Evolutionary conservation across 1,140 invertebrate species (phyloP), one percentile per base, ranked within the genome.

Genomic region (Zaprionus camerounensis): DNA sequence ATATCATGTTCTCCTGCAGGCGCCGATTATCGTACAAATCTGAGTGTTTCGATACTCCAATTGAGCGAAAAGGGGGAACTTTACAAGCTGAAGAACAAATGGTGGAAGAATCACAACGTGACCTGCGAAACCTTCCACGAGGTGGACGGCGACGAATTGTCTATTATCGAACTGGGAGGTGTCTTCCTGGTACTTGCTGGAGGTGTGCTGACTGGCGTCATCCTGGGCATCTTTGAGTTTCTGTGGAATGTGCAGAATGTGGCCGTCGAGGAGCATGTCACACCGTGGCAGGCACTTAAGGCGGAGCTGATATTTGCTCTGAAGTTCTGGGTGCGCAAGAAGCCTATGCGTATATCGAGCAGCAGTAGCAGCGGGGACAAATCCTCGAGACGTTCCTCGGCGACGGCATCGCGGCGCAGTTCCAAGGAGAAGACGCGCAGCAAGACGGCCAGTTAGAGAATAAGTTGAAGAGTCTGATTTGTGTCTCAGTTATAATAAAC

Each of bases 191-290:
- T 96, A 0, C 93, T 97, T 1, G 93, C 95, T 7, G 93, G 93
- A 11, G 95, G 97, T 0, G 95, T 96, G 38, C 82, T 93, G 0
- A 93, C 95, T n/a, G 95, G 96, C 0, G 93, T 96, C 5, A 80
- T 96, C 2, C 94, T 97, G 70, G 95, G 95, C 0, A 93, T 96
- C 6, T 93, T 96, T 31, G 97, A 98, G 93, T 98, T 98, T 81
- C 92, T 97, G 0, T 98, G 97, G 96, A 97, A 98, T 83, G 95
- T 97, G 13, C 94, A 95, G 73, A 95, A 97, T 91, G 95, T 97
- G 22, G 96, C 97, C 1, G 95, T 97, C 4, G 95, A 95, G 74
- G 95, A 97, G 93, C 71, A 96, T 94, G 94, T 96, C 59, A 94
- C 95, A 0, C 94, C 94, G 2, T 93, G 93, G 72, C 94, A 96